Base-by-base conservation (phyloP, 2,797 vertebrate genomes). In the Rhinella marina region DNA sequence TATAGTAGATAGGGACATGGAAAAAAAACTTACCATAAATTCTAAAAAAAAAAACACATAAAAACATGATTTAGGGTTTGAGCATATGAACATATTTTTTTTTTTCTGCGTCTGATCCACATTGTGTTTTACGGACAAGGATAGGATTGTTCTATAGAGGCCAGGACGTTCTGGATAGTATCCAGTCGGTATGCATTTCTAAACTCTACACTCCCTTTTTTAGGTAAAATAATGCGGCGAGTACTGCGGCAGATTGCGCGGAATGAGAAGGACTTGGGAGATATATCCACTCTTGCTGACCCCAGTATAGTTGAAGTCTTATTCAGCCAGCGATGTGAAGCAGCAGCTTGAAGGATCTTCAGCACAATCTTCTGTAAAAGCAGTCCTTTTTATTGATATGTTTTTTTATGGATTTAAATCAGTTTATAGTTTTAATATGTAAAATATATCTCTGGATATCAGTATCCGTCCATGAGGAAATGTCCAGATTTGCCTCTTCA, bases 191-290 rank as follows among this genome's bases (percentile, higher is more conserved):
- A 25, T 21, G 19, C 9, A 12, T 19, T 21, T 19, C 16, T 29
- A 72, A 72, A 72, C 32, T 48, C 1, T 54, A 41, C 29, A 12
- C 7, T n/a, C 2, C 73, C 8, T 84, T 59, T 59, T 57, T 50
- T 88, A 97, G 96, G 96, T 54, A 96, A 97, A 91, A 96, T 97
- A 88, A 95, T 96, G 96, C 91, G 96, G 29, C 91, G 96, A 14
- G 91, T 97, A 86, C 93, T 97, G 73, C 91, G 96, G 73, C 94
- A 95, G 91, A 94, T 96, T 50, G 96, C 96, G 7, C 93, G 95
- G 32, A 95, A 96, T 12, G 95, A 96, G 79, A 94, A 92, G 90
- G 96, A 97, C 89, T 92, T 96, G 68, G 96, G 96, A 2, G 96
- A 97, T 92, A 94, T 96, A 17, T 97, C 96, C 0, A 96, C 95